phyloP scores from a whole-genome alignment of 1,140 invertebrate species.

The Penaeus indicus region DNA sequence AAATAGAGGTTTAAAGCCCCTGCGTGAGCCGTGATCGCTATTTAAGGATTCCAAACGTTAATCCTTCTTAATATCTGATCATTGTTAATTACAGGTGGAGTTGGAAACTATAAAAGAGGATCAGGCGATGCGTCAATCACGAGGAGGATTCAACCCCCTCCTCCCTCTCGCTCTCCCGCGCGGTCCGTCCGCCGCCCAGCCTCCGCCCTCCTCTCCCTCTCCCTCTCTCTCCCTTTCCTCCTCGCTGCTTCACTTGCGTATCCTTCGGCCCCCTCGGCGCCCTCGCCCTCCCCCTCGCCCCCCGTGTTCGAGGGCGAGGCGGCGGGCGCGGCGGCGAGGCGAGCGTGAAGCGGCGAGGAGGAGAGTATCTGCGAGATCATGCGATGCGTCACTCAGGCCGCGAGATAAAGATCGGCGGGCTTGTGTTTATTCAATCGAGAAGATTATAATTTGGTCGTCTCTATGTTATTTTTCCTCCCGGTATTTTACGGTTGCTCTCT shows the following conservation, averaged over 20 bases:
- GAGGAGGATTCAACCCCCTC: constrained; percentile 50
- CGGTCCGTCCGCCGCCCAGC: not conserved
- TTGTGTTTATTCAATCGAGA: constrained; percentile 13
- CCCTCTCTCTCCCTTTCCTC: constrained; percentile 26
- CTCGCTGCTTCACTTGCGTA: not conserved
- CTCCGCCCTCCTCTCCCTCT: constrained; percentile 16
- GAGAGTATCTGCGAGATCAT: constrained; percentile 1
- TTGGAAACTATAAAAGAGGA: constrained; percentile 61
- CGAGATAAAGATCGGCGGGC: not conserved
- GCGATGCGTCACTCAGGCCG: constrained; percentile 39
- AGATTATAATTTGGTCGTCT: constrained; percentile 24
- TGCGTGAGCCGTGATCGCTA: constrained; percentile 57
- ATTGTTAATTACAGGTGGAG: constrained; percentile 62
- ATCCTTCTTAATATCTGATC: constrained; percentile 63
- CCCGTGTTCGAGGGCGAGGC: not conserved
- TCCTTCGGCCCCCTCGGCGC: not conserved
- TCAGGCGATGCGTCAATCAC: constrained; percentile 62
- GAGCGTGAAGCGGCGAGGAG: not conserved
- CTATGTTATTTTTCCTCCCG: no score
- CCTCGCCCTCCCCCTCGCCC: not conserved
- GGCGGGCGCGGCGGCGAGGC: not conserved
- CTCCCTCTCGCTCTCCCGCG: constrained; percentile 17
- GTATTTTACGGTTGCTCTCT: no score
- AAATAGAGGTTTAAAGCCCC: constrained; percentile 33
- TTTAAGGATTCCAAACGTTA: constrained; percentile 61